Conservation (phyloP, 2,113 vertebrate genomes). For the Chrysochloris asiatica region DNA sequence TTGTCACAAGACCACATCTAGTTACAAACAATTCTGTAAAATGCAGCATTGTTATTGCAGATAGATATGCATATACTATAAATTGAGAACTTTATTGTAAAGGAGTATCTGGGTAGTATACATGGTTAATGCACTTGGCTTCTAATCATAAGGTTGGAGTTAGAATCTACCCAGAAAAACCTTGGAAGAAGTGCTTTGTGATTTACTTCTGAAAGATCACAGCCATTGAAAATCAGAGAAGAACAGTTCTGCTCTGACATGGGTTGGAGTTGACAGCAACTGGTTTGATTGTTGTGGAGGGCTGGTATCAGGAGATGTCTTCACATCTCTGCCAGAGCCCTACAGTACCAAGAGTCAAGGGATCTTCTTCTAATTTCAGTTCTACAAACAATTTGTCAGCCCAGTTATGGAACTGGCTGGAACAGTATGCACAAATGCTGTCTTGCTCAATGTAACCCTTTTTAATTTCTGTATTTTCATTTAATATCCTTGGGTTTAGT, state of each 20-base stretch:
- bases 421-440: accelerated
- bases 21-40: background rate
- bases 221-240: background rate
- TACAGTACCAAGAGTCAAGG: background rate
- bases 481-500: background rate
- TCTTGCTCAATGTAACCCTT: background rate
- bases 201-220: background rate
- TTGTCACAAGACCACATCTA: background rate
- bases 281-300: background rate
- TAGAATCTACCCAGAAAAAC: background rate
- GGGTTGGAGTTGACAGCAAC: background rate
- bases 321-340: background rate
- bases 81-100: background rate
- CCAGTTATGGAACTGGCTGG: background rate
- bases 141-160: no score
- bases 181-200: background rate
- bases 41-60: background rate
- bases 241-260: background rate
- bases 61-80: background rate
- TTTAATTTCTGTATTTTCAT: background rate
- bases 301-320: accelerated
- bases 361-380: background rate
- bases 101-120: background rate
- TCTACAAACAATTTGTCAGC: background rate
- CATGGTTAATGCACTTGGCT: no score